These are phyloP conservation scores for Leptopilina drosophilae DNA, from an alignment of 2,888 invertebrate species.

Conservation along the genomic window DNA sequence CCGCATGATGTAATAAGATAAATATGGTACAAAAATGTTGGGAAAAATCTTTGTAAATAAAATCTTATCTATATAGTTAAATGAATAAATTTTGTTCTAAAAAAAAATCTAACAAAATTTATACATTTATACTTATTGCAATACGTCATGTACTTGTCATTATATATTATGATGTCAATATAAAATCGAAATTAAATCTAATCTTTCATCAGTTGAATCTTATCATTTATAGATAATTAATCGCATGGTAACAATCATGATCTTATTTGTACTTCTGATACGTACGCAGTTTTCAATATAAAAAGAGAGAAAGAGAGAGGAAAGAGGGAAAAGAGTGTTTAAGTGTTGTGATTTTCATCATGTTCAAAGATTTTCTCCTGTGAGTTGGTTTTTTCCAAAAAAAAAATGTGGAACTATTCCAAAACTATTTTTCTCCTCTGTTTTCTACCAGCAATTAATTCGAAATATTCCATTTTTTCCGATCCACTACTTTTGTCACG, in stretches of 20 bases:
- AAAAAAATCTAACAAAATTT: no score
- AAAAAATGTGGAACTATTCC: neutral
- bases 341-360: neutral
- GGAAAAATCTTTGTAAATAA: neutral
- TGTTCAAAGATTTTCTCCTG: neutral
- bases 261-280: constrained; percentile 2
- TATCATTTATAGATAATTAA: constrained; percentile 17
- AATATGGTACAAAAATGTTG: constrained; percentile 5
- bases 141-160: no score
- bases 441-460: constrained; percentile 1
- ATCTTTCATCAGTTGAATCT: constrained; percentile 1
- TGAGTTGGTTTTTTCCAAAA: neutral
- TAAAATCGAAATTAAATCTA: neutral
- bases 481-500: neutral
- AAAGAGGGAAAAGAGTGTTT: neutral
- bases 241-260: constrained; percentile 7
- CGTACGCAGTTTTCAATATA: neutral
- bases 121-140: no score
- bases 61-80: neutral
- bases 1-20: neutral
- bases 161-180: neutral
- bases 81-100: neutral
- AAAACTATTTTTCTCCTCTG: neutral
- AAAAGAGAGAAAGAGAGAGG: constrained; percentile 2
- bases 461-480: neutral